A percentile compares a stretch with the other conserved stretches of the same genome.
phyloP scores from a whole-genome alignment of 2,888 invertebrate species.

The Linyphia triangularis region DNA sequence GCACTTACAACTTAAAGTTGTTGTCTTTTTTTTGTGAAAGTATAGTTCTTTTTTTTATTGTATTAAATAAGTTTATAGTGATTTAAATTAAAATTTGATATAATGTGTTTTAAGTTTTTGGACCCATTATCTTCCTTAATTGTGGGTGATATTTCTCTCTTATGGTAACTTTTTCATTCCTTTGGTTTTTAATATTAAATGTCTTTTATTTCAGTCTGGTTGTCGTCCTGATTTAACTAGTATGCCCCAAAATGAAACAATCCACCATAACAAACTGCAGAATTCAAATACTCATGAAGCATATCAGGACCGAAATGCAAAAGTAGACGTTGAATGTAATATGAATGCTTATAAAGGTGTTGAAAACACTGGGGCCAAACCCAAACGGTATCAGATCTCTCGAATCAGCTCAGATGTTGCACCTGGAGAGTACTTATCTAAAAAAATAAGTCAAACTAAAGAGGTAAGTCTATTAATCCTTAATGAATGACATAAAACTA shows the following conservation, averaged over 20 bases:
- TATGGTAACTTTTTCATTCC: too few species aligned
- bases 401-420: not conserved
- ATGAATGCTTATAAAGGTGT: not conserved
- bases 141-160: too few species aligned
- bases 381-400: not conserved
- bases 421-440: not conserved
- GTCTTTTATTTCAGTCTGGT: slow-evolving; percentile 33
- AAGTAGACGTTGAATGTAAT: not conserved
- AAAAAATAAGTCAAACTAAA: not conserved
- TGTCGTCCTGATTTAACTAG: slow-evolving; percentile 41
- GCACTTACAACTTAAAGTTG: too few species aligned
- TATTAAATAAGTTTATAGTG: too few species aligned
- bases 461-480: not conserved
- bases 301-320: not conserved
- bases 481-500: too few species aligned
- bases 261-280: not conserved
- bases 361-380: not conserved
- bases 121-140: too few species aligned
- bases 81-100: too few species aligned
- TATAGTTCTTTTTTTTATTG: too few species aligned
- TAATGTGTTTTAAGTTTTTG: too few species aligned
- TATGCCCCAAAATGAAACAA: not conserved
- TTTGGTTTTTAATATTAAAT: too few species aligned
- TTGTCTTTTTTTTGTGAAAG: too few species aligned
- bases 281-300: not conserved